These are phyloP conservation scores for Megaceryle torquata DNA, from an alignment of 2,113 vertebrate species.

Conservation along the genomic window DNA sequence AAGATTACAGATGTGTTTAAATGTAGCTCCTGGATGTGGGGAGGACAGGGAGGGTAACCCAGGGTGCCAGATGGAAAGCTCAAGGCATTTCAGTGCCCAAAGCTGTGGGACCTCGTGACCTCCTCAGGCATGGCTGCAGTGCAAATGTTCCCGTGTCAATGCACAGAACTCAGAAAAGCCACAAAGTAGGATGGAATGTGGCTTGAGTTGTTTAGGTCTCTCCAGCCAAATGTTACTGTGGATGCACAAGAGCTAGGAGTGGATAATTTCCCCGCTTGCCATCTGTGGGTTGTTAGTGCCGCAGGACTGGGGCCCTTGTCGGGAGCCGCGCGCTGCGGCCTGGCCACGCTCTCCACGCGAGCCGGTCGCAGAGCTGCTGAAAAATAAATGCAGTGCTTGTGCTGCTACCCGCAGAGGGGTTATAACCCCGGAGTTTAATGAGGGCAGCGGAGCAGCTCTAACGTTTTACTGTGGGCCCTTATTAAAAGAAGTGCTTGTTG, in stretches of 20 bases:
- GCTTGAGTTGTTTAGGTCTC: background rate
- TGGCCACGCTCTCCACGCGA: accelerated
- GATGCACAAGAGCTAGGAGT: background rate
- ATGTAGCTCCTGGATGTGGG: background rate
- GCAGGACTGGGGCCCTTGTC: accelerated
- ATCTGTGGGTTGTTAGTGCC: background rate
- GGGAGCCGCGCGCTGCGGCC: background rate
- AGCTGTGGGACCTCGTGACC: background rate
- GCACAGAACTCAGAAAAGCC: background rate
- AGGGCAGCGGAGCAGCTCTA: background rate
- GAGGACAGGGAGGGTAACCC: background rate
- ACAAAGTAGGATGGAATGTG: background rate
- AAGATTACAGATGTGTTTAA: background rate
- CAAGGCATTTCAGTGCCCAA: background rate
- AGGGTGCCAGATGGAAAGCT: background rate
- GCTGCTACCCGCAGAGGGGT: background rate
- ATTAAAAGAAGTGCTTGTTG: background rate
- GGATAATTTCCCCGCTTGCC: background rate
- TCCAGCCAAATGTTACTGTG: background rate
- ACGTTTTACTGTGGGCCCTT: background rate
- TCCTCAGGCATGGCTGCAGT: background rate
- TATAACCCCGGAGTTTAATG: background rate
- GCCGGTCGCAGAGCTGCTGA: background rate
- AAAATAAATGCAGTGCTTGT: background rate
- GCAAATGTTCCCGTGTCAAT: background rate